Conservation (phyloP, 2,797 vertebrate genomes). For the Pristis pectinata region DNA sequence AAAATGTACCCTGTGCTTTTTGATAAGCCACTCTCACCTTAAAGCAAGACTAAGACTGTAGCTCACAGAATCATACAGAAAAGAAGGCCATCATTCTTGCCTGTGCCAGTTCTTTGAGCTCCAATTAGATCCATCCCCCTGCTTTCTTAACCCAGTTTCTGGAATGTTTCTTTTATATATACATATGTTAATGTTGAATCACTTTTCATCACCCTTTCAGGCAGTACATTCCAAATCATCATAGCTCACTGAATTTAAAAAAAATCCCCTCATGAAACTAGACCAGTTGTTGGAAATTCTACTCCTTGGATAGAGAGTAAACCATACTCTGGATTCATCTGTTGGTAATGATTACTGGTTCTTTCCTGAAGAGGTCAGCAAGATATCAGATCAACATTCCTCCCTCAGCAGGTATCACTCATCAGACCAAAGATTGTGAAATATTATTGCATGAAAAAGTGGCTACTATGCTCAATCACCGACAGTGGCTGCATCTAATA, state of each 20-base stretch:
- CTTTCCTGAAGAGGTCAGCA: neutral
- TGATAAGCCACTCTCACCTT: neutral
- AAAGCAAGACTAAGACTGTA: neutral
- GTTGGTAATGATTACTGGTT: neutral
- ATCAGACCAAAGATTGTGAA: neutral
- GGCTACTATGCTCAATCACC: neutral
- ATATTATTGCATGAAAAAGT: neutral
- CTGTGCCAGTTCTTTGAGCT: neutral
- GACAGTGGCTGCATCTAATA: neutral
- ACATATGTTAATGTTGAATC: too few species aligned
- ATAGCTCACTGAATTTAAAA: neutral
- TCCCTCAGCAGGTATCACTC: neutral
- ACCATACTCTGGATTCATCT: neutral
- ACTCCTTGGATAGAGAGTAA: neutral
- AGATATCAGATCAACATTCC: neutral
- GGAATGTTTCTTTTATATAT: too few species aligned
- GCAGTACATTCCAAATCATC: neutral
- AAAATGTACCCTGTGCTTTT: neutral
- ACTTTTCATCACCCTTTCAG: too few species aligned
- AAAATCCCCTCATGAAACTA: neutral
- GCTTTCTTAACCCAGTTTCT: too few species aligned
- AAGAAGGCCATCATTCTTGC: neutral
- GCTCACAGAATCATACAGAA: neutral
- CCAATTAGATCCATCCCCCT: neutral
- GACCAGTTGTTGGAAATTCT: neutral